Conservation (phyloP, 2,113 vertebrate species). For the Gallinago jamesoni region DNA sequence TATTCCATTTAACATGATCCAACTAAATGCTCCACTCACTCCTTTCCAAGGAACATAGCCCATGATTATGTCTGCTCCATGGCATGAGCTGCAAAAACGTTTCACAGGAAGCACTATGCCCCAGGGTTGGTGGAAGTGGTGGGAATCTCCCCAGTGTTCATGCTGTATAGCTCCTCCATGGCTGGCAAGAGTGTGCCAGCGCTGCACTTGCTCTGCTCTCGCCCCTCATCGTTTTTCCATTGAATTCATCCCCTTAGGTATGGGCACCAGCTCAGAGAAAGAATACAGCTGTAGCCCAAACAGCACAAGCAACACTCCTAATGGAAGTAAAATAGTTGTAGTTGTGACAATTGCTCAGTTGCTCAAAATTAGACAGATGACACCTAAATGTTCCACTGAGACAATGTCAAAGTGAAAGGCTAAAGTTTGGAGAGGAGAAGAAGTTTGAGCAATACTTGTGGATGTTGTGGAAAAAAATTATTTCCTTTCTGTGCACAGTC, state of each 20-base stretch:
- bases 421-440: not conserved
- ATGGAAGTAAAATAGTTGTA: not conserved
- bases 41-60: not conserved
- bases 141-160: too few relatives aligned
- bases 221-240: not conserved
- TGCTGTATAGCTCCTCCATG: not conserved
- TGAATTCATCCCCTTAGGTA: not conserved
- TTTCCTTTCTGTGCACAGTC: not conserved
- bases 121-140: not conserved
- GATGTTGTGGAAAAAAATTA: not conserved
- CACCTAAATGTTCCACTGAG: not conserved
- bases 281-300: not conserved
- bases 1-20: not conserved
- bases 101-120: not conserved
- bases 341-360: not conserved
- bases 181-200: accelerated
- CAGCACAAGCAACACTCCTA: not conserved
- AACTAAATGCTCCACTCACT: not conserved
- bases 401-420: accelerated
- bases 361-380: not conserved
- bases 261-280: not conserved
- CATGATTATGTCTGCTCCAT: not conserved
- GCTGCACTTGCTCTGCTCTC: not conserved
- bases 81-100: not conserved
- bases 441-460: not conserved